phyloP scores from a whole-genome alignment of 2,888 invertebrate genomes.

The Andrena dorsata region DNA sequence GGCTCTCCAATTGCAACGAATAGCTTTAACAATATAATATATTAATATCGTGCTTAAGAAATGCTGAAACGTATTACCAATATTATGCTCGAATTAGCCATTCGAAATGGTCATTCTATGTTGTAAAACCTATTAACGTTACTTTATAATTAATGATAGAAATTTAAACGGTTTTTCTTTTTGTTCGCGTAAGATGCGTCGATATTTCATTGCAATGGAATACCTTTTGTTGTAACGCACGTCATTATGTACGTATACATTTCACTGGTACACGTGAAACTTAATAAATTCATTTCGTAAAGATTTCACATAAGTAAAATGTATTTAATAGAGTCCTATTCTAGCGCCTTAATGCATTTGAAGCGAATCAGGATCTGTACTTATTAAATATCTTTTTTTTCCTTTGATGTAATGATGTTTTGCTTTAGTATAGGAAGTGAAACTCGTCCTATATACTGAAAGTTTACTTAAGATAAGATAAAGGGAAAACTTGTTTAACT shows the following conservation, averaged over 20 bases:
- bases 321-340: conserved; percentile 16
- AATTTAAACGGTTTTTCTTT: background rate
- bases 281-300: conserved; percentile 12
- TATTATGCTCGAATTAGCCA: background rate
- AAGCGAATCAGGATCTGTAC: background rate
- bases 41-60: conserved; percentile 6
- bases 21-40: conserved; percentile 8
- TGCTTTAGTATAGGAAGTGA: conserved; percentile 30
- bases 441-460: conserved; percentile 53
- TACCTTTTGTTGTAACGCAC: background rate
- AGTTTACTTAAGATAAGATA: conserved; percentile 50
- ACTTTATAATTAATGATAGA: background rate
- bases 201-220: background rate
- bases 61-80: background rate
- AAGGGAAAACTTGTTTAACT: conserved; percentile 27
- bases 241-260: background rate
- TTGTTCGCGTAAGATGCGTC: no score
- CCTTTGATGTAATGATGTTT: background rate
- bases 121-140: background rate
- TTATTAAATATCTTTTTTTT: background rate
- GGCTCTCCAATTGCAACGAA: conserved; percentile 11
- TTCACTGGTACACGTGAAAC: conserved; percentile 2
- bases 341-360: background rate
- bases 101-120: background rate
- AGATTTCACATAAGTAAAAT: conserved; percentile 5